phyloP scores from a whole-genome alignment of 2,888 invertebrate genomes.

The Salticus scenicus region DNA sequence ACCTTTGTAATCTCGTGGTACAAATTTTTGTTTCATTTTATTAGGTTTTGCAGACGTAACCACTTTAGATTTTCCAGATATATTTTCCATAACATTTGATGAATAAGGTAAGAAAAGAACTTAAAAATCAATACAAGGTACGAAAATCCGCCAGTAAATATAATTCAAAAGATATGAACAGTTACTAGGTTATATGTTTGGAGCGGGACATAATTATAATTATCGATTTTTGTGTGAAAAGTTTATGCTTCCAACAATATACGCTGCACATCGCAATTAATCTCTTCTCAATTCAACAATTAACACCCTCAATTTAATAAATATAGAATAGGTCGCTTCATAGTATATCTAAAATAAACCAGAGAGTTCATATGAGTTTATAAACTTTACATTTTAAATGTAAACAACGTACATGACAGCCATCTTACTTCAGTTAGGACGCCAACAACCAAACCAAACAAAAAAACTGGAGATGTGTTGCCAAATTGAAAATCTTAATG shows the following conservation, averaged over 20 bases:
- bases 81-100: conserved; percentile 52
- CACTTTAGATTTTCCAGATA: conserved; percentile 29
- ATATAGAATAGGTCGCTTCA: neutral
- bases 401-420: neutral
- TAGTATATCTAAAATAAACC: neutral
- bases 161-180: neutral
- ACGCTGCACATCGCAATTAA: neutral
- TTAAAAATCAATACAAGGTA: neutral
- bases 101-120: neutral
- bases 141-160: neutral
- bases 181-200: neutral
- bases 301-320: neutral
- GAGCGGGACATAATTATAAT: neutral
- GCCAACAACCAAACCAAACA: neutral
- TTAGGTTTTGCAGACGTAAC: conserved; percentile 39
- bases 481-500: neutral
- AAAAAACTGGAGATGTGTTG: neutral
- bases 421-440: conserved; percentile 12
- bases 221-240: neutral
- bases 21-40: conserved; percentile 54
- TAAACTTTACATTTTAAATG: neutral
- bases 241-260: neutral
- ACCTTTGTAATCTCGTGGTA: conserved; percentile 62
- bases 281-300: neutral
- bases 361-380: neutral